Percentiles rank a stretch among this genome's conserved stretches.
Evolutionary conservation across 2,797 vertebrate genomes (phyloP).

Genomic region (Rhabdophis nuchalis): DNA sequence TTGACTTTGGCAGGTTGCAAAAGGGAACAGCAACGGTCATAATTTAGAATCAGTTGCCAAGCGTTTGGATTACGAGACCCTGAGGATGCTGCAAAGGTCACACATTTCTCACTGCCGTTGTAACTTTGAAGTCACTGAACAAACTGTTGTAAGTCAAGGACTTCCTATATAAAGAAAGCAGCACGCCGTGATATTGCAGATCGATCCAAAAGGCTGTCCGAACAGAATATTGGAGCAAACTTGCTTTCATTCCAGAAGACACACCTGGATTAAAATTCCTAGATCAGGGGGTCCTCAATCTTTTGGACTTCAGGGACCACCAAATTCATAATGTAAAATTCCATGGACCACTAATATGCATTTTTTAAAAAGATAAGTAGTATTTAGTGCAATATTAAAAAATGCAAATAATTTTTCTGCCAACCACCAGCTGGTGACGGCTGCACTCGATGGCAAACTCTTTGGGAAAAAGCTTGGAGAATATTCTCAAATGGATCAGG

Average conservation of each 20-base stretch:
- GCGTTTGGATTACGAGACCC: not conserved
- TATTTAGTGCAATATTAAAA: no score
- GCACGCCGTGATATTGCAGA: not conserved
- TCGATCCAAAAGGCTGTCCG: not conserved
- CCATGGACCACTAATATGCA: no score
- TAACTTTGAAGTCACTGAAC: not conserved
- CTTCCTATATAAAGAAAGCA: not conserved
- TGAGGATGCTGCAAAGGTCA: not conserved
- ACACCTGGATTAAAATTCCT: not conserved
- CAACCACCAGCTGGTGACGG: no score
- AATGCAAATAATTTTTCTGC: no score
- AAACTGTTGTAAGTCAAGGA: not conserved
- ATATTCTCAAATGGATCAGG: not conserved
- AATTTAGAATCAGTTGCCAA: not conserved
- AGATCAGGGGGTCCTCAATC: not conserved
- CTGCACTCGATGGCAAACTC: not conserved
- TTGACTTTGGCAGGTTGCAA: not conserved
- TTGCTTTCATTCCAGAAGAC: not conserved
- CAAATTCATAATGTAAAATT: no score
- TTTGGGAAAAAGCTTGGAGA: not conserved
- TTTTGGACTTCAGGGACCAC: no score
- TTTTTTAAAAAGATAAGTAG: no score
- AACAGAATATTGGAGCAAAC: not conserved
- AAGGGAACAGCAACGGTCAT: not conserved
- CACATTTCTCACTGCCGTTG: not conserved